phyloP scores from a whole-genome alignment of 2,888 invertebrate genomes.

The Agelastica alni region DNA sequence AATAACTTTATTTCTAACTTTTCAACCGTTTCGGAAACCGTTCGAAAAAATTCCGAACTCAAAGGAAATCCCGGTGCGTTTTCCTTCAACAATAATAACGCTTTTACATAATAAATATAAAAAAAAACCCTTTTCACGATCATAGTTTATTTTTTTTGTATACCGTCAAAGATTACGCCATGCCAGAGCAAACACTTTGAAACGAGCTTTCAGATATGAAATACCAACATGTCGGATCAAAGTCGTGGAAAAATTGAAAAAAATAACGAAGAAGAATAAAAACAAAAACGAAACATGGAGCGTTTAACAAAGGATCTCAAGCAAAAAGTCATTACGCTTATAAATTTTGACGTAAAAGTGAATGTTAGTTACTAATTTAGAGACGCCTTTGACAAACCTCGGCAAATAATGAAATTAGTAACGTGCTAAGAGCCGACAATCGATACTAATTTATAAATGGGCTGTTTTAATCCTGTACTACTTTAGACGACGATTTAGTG shows the following conservation, averaged over 20 bases:
- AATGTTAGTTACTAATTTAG: slow-evolving; percentile 38
- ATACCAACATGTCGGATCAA: slow-evolving; percentile 24
- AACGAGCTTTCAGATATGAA: slow-evolving; percentile 26
- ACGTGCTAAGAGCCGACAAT: slow-evolving; percentile 29
- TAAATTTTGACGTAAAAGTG: slow-evolving; percentile 33
- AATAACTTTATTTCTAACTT: too few relatives aligned
- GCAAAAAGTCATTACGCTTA: slow-evolving; percentile 29
- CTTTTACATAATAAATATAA: neutral
- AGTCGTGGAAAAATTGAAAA: too few relatives aligned
- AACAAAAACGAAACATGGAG: slow-evolving; percentile 15
- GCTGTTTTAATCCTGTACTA: slow-evolving; percentile 15
- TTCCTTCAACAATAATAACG: neutral
- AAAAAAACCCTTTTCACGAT: neutral
- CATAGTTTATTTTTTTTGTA: neutral
- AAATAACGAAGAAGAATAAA: slow-evolving; percentile 1
- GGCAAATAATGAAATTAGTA: slow-evolving; percentile 38
- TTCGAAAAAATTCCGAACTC: neutral
- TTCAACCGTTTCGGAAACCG: too few relatives aligned
- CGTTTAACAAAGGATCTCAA: slow-evolving; percentile 25
- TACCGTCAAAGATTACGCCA: slow-evolving; percentile 11
- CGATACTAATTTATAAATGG: slow-evolving; percentile 34
- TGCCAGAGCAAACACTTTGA: slow-evolving; percentile 34
- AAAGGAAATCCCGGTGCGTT: neutral
- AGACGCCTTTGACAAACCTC: slow-evolving; percentile 35
- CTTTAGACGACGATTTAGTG: slow-evolving; percentile 15